Evolutionary conservation across 53 echinoderm and acorn worm genomes (phyloP).

Genomic region (Patiria pectinifera): DNA sequence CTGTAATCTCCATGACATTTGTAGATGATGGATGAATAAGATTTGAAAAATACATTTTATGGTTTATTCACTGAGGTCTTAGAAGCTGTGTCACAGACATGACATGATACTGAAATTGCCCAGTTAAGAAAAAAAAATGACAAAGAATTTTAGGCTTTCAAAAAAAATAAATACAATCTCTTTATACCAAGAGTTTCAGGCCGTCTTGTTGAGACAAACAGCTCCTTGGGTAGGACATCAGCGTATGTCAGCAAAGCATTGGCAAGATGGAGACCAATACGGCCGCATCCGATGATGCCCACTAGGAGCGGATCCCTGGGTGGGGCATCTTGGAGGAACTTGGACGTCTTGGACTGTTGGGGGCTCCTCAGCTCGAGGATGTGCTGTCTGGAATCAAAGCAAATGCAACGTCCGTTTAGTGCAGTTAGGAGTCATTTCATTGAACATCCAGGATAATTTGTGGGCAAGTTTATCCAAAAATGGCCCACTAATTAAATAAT

Average conservation of each 20-base stretch:
- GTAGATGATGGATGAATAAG: no score
- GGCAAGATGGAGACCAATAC: conserved; percentile 87
- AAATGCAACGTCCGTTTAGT: neutral
- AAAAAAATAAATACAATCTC: neutral
- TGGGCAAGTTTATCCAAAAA: no score
- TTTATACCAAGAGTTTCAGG: conserved; percentile 91
- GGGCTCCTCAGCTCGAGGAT: conserved; percentile 90
- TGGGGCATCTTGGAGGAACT: conserved; percentile 90
- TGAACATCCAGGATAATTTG: no score
- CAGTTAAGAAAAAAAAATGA: neutral
- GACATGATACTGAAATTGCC: no score
- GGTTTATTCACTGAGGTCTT: no score
- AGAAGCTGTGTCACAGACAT: no score
- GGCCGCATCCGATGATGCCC: conserved; percentile 93
- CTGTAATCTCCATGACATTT: no score
- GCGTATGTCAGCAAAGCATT: conserved; percentile 86
- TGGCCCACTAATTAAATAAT: no score
- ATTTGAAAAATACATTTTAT: no score
- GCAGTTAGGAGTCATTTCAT: neutral
- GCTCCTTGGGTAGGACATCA: conserved; percentile 86
- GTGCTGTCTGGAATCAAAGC: conserved; percentile 68
- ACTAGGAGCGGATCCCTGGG: conserved; percentile 84
- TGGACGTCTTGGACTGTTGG: conserved; percentile 92
- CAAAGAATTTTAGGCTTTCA: neutral
- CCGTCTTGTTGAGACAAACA: conserved; percentile 87